These are phyloP conservation scores for Oriolus oriolus DNA, from an alignment of 2,113 vertebrate genomes.

Conservation along the genomic window DNA sequence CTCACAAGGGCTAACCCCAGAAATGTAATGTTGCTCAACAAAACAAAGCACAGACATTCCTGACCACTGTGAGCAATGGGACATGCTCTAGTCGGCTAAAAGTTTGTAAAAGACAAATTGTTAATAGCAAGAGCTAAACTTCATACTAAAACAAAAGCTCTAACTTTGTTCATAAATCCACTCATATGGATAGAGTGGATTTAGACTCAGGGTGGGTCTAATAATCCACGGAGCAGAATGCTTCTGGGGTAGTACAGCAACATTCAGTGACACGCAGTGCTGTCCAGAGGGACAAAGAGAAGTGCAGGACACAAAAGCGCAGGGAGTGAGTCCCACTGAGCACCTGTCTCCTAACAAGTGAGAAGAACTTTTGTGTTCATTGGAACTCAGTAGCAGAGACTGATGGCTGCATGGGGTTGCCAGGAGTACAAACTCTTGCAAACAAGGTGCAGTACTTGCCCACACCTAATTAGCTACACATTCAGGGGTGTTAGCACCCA, in stretches of 20 bases:
- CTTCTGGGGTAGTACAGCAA: background rate
- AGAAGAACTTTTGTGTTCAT: background rate
- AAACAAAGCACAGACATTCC: background rate
- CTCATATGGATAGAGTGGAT: too few species aligned
- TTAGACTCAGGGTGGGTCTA: background rate
- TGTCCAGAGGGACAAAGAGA: background rate
- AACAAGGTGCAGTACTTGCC: background rate
- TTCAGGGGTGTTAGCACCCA: background rate
- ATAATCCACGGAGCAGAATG: background rate
- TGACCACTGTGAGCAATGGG: accelerated
- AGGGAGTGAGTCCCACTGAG: background rate
- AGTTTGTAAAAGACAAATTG: background rate
- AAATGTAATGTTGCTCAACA: background rate
- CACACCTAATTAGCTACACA: background rate
- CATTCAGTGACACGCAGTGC: background rate
- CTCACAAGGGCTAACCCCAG: background rate
- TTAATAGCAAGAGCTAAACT: background rate
- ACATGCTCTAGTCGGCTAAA: background rate
- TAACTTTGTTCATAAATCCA: background rate
- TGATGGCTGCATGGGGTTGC: background rate
- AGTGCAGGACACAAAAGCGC: background rate
- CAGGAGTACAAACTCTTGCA: background rate
- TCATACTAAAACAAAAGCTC: background rate
- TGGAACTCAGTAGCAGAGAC: background rate
- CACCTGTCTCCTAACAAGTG: background rate